phyloP scores from a whole-genome alignment of 1,140 invertebrate species.

The Lasaia peninsularis region DNA sequence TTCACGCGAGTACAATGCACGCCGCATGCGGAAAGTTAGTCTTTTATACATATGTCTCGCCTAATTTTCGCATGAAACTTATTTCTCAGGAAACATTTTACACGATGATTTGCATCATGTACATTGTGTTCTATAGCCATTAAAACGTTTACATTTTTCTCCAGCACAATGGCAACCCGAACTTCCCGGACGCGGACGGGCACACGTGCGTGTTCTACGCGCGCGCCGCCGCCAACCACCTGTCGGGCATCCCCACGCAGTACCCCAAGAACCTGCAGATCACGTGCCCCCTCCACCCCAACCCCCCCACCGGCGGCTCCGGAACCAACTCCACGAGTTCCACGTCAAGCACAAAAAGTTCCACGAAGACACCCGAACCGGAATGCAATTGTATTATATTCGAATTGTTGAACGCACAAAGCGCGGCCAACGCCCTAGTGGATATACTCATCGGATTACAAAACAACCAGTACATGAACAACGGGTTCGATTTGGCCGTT shows the following conservation, averaged over 20 bases:
- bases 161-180: conserved; percentile 76
- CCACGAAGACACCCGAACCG: conserved; percentile 48
- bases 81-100: too few relatives aligned
- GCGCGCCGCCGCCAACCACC: conserved; percentile 66
- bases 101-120: too few relatives aligned
- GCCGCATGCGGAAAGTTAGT: too few relatives aligned
- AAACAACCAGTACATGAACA: conserved; percentile 66
- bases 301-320: conserved; percentile 39
- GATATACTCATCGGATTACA: conserved; percentile 67
- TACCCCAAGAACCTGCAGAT: conserved; percentile 64
- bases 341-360: conserved; percentile 49
- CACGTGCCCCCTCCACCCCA: conserved; percentile 61
- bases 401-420: conserved; percentile 64
- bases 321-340: conserved; percentile 56
- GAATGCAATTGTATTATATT: conserved; percentile 71
- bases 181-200: conserved; percentile 69
- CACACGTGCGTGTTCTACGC: conserved; percentile 74
- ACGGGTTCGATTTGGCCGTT: conserved; percentile 33
- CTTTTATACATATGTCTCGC: too few relatives aligned
- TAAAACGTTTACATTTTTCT: conserved; percentile 18
- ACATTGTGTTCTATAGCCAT: too few relatives aligned
- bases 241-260: conserved; percentile 62
- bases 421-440: conserved; percentile 64
- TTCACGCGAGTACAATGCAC: too few relatives aligned
- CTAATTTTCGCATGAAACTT: too few relatives aligned